Base-by-base conservation (phyloP, 1,140 invertebrate species). In the Whitmania pigra region DNA sequence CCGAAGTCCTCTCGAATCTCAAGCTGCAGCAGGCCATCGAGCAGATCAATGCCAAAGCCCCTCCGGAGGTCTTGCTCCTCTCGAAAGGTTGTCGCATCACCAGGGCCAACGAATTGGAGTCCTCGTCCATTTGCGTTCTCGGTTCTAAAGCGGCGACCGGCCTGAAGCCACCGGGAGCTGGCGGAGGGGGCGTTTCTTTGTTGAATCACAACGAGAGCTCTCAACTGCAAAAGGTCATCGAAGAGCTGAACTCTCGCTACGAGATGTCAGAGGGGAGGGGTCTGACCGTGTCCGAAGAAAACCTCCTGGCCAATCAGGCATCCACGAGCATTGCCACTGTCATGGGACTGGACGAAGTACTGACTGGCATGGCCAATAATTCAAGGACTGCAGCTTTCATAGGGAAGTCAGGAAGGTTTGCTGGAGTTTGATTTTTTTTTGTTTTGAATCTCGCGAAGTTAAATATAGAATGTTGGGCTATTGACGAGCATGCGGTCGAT, bases 1-100 rank as follows among this genome's bases (percentile, higher is more conserved):
- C 74, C 49, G 54, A 74, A 69, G 49, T 69, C 60, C 66, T 72
- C 63, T 69, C 27, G 15, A 72, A 75, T 29, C 71, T 55, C 31
- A 43, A 72, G 13, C 66, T 74, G 25, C 69, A 72, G 49, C 69
- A 72, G 29, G 55, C 74, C 40, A 70, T 74, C 67, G 53, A 74
- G 43, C 29, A 60, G 40, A 74, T 75, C 43, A 71, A 75, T 54
- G 29, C 71, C 43, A 31, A 70, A 29, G 54, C 27, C 15, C 43
- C 67, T 18, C 67, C 67, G 43, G 69, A 69, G 22, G 20, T 63
- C 22, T n/a, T 63, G 57, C 43, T 49, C 43, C 43, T 49, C 43
- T 49, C 43, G 43, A 49, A 49, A 11, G 43, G 43, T 17, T 49
- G 43, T 17, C 43, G 43, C 43, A 1, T 17, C 15, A 17, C 43